A percentile compares a stretch with the other conserved stretches of the same genome.
These are phyloP conservation scores for Ascidia mentula DNA, from an alignment of 23 tunicate genomes.

Conservation along the genomic window DNA sequence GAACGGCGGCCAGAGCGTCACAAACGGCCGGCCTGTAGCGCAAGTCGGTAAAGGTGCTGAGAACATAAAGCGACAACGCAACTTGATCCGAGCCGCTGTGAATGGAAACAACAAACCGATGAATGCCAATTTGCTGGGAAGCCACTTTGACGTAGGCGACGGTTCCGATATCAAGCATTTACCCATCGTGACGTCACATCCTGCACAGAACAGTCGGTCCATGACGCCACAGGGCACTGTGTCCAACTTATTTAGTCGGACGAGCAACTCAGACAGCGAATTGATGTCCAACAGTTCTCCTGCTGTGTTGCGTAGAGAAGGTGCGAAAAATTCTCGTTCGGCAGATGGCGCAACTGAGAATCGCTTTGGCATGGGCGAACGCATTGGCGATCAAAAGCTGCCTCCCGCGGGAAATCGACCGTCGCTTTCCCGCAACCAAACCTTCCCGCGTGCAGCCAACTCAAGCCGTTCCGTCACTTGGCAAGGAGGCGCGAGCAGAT, in stretches of 20 bases:
- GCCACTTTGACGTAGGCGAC: neutral
- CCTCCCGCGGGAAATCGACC: constrained; percentile 19
- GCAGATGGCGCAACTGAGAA: neutral
- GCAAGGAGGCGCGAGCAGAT: neutral
- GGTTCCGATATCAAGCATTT: neutral
- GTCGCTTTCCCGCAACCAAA: neutral
- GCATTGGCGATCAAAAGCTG: neutral
- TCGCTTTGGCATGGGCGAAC: constrained; percentile 13
- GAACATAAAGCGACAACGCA: constrained; percentile 54
- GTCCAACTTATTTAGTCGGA: constrained; percentile 6
- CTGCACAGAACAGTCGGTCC: neutral
- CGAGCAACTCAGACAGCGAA: constrained; percentile 19
- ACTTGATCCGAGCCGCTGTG: constrained; percentile 59
- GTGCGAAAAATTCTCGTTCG: neutral
- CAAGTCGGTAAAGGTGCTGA: constrained; percentile 5
- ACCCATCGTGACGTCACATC: constrained; percentile 8
- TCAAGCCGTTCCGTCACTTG: neutral
- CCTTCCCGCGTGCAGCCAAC: neutral
- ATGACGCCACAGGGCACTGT: neutral
- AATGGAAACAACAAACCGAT: constrained; percentile 21
- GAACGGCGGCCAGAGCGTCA: neutral
- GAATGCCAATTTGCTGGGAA: neutral
- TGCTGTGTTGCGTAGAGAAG: neutral
- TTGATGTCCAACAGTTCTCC: constrained; percentile 21
- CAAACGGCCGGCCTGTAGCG: neutral